phyloP scores from a whole-genome alignment of 2,113 vertebrate genomes.

The Candoia aspera region DNA sequence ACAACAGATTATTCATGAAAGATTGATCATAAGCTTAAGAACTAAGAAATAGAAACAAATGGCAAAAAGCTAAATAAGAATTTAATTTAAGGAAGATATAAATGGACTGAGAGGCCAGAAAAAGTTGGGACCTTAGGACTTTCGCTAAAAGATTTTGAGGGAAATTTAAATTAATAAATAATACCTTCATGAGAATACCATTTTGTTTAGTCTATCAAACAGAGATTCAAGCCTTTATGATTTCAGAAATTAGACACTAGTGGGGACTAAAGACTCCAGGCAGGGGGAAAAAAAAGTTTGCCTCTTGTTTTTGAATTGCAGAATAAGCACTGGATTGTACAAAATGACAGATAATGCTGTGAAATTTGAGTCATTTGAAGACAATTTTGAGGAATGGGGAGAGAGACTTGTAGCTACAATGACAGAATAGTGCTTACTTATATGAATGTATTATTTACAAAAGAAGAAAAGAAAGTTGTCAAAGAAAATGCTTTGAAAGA shows the following conservation, averaged over 20 bases:
- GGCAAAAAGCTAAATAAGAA: background rate
- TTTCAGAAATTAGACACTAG: background rate
- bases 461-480: background rate
- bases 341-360: background rate
- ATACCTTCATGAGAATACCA: background rate
- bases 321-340: background rate
- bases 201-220: background rate
- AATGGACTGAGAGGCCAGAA: background rate
- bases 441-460: background rate
- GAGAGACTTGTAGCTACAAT: background rate
- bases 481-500: background rate
- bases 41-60: background rate
- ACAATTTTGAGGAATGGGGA: background rate
- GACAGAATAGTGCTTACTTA: background rate
- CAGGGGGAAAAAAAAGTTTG: background rate
- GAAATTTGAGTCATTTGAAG: background rate
- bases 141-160: background rate
- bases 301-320: background rate
- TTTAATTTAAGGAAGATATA: background rate
- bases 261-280: background rate
- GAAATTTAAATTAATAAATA: background rate
- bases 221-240: background rate
- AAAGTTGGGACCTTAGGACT: background rate
- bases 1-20: background rate
- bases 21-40: background rate